Conservation (phyloP, 2,113 vertebrate genomes). For the Chinchilla lanigera region DNA sequence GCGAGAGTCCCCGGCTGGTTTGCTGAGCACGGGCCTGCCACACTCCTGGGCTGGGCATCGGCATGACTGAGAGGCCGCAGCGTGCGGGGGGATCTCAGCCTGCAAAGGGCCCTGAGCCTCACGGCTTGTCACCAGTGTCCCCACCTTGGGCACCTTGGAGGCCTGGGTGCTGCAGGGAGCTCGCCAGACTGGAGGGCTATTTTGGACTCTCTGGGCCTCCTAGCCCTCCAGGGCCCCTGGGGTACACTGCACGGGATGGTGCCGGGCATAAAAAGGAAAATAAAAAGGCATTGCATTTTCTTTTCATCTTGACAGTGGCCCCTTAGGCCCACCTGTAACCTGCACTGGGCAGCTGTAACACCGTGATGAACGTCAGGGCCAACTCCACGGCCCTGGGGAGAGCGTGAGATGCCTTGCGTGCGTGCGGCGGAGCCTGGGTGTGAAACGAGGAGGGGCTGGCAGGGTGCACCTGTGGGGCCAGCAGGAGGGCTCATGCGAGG, state of each 20-base stretch:
- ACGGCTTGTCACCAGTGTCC: not conserved
- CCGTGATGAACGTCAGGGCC: fast-evolving
- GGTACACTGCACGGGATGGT: not conserved
- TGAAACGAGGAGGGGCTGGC: no score
- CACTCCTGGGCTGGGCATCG: no score
- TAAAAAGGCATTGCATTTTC: not conserved
- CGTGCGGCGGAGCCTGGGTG: not conserved
- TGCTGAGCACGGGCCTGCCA: not conserved
- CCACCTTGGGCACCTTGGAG: not conserved
- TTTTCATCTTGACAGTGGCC: no score
- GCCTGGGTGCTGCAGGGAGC: not conserved
- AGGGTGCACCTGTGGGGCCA: not conserved
- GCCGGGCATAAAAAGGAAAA: not conserved
- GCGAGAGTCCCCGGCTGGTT: not conserved
- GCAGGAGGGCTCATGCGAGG: not conserved
- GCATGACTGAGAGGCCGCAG: not conserved
- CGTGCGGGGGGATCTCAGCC: not conserved
- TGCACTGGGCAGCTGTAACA: not conserved
- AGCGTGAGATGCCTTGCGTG: no score
- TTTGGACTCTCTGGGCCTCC: not conserved
- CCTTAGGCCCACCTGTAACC: not conserved
- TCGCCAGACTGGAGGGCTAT: not conserved
- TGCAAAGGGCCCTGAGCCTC: no score
- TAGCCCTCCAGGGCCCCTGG: not conserved
- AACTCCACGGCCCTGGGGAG: no score